phyloP scores from a whole-genome alignment of 1,140 invertebrate genomes.

The Aphaenogaster ashmeadi region DNA sequence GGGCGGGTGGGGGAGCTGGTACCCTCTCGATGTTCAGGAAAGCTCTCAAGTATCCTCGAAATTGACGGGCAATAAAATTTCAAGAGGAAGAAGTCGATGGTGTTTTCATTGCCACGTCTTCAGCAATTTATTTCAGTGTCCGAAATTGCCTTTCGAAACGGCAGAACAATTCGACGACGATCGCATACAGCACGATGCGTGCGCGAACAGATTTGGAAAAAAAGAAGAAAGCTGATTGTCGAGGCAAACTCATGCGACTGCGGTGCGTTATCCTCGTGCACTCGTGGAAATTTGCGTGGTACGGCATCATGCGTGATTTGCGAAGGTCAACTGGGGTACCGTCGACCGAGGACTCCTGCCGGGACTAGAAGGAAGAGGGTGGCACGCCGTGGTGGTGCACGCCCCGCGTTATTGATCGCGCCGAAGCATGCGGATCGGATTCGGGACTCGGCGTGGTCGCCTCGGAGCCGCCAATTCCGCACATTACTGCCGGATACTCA shows the following conservation, averaged over 20 bases:
- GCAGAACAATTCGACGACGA: not conserved
- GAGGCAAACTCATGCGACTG: not conserved
- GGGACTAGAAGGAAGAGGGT: slow-evolving; percentile 80
- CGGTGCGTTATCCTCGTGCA: not conserved
- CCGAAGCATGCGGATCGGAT: slow-evolving; percentile 81
- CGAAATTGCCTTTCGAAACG: not conserved
- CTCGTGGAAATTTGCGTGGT: slow-evolving; percentile 20
- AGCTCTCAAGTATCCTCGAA: not conserved
- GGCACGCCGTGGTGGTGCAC: slow-evolving; percentile 79
- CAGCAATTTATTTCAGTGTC: not conserved
- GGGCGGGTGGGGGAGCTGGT: too few species aligned
- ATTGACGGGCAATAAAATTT: not conserved
- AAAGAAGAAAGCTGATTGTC: not conserved
- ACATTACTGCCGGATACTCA: slow-evolving; percentile 25
- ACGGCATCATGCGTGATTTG: slow-evolving; percentile 24
- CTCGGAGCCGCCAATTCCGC: slow-evolving; percentile 40
- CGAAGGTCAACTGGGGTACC: slow-evolving; percentile 71
- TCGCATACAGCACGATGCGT: not conserved
- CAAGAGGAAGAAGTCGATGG: not conserved
- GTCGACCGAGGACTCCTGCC: slow-evolving; percentile 65
- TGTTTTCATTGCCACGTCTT: not conserved
- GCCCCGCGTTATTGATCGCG: slow-evolving; percentile 85
- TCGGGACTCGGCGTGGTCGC: slow-evolving; percentile 77
- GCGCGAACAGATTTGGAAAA: not conserved
- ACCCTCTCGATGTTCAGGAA: not conserved